phyloP scores from a whole-genome alignment of 2,113 vertebrate species.

The Silurus meridionalis region DNA sequence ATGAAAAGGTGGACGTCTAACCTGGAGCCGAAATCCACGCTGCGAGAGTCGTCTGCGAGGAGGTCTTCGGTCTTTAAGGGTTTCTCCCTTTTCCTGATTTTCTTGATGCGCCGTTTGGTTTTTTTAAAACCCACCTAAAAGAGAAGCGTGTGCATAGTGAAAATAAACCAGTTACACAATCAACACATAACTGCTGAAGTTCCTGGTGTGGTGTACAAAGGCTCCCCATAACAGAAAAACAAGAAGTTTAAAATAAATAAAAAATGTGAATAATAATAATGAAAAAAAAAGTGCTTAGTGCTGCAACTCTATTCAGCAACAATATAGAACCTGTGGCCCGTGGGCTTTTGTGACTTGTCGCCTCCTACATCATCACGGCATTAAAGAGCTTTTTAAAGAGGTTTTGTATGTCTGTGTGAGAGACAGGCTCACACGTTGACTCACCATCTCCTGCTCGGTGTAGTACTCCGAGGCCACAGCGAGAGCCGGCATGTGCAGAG shows the following conservation, averaged over 20 bases:
- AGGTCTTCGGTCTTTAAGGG: constrained; percentile 61
- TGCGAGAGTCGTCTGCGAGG: constrained; percentile 68
- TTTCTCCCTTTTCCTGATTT: constrained; percentile 85
- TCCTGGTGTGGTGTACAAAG: too few species aligned
- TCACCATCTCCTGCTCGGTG: constrained; percentile 84
- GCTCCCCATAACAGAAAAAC: too few species aligned
- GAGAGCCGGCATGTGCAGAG: constrained; percentile 74
- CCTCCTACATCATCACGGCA: background rate
- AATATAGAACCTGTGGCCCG: background rate
- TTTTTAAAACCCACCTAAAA: constrained; percentile 81
- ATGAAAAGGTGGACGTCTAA: background rate
- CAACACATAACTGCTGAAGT: too few species aligned
- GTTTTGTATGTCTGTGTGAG: background rate
- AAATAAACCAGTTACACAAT: background rate
- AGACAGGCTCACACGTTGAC: constrained; percentile 43
- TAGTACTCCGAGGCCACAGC: constrained; percentile 83
- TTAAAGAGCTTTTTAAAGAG: background rate
- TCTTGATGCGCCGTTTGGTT: constrained; percentile 81
- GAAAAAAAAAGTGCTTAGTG: background rate
- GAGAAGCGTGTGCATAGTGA: background rate
- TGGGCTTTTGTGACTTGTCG: background rate
- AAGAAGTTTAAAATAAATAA: too few species aligned
- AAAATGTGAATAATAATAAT: background rate
- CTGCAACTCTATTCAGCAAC: background rate
- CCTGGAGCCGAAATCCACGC: constrained; percentile 84